Base-by-base conservation (phyloP, 2,888 invertebrate genomes). In the Chydorus sphaericus region DNA sequence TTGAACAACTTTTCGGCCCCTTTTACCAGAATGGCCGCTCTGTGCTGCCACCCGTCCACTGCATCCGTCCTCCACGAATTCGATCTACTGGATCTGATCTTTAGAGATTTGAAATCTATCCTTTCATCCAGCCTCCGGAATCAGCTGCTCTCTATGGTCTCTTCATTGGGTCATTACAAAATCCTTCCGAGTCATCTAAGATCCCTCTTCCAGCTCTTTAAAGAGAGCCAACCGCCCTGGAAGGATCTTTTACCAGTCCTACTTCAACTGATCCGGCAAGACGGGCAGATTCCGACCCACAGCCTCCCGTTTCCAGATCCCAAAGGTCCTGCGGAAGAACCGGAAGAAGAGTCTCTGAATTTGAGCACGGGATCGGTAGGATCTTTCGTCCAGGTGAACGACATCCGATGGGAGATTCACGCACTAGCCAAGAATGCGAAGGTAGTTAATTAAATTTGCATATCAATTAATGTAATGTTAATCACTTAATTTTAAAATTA, bases 71-170 rank as follows among this genome's bases (percentile, higher is more conserved):
- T 52, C 36, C 33, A 33, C 18, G 18, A 36, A 10, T 23, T 36
- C 36, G 36, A 33, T 10, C n/a, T 52, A 1, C n/a, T 52, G 18
- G 23, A 33, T 1, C 23, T 52, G 10, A 28, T 52, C 3, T n/a
- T 52, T 8, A 23, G 36, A 6, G 20, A 52, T 29, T 36, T 52
- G 52, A 36, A 52, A 20, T 26, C 37, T 4, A 33, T 52, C 33
- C 31, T 52, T n/a, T 36, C 23, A 14, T 54, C 67, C 81, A 83
- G 82, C 58, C 68, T 83, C 16, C 83, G 82, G 61, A 74, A 76
- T 62, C 77, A 80, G 50, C 73, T 81, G 54, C 67, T 83, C 39
- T 80, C 82, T 66, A 72, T 84, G 51, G 73, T 83, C 38, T 71
- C 71, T 2, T 62, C 75, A 56, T 65, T 79, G 61, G 77, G 76